Evolutionary conservation across 2,888 invertebrate genomes (phyloP), one percentile per base, ranked within the genome.

Genomic region (Eulithis testata): DNA sequence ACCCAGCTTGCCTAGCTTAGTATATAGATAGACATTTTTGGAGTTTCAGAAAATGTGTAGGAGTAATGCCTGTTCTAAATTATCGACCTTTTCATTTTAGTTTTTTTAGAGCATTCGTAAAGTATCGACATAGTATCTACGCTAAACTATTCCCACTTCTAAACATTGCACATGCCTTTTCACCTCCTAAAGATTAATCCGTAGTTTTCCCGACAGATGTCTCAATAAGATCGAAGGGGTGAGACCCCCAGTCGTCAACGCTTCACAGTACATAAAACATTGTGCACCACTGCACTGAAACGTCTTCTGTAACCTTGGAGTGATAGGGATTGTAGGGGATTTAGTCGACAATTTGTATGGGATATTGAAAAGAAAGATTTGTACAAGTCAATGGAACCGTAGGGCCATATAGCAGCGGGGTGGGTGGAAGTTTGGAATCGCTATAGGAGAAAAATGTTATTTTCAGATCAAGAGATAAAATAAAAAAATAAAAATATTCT

Each of bases 181-280:
- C 60, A 63, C 75, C 76, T 73, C 45, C 47, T 55, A 36, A 37
- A 44, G 56, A 63, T 52, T 60, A 60, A 67, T 50, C 50, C 60
- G 27, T 45, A 64, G 63, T 57, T 60, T 56, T 37, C 54, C 70
- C 71, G 69, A 75, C 77, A 78, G 76, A 78, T 78, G 77, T 75
- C 72, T 74, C 75, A 76, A 76, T 78, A 75, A 64, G 72, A 74
- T 76, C 76, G 77, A 78, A 84, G 81, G 84, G 85, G 78, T 78
- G 75, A 63, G 57, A 71, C 76, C 76, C 21, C 79, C 63, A 63
- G 61, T 79, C 82, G 80, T 86, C 84, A 84, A 84, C 81, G 77
- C 82, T 90, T 91, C 86, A 89, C 91, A 91, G 84, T 83, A 89
- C 91, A 91, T 91, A 91, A 91, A 90, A 75, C 78, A 83, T 76